Percentiles rank a stretch among this genome's conserved stretches.
Conservation (phyloP, 2,797 vertebrate species). For the Hypotaenidia okinawae region DNA sequence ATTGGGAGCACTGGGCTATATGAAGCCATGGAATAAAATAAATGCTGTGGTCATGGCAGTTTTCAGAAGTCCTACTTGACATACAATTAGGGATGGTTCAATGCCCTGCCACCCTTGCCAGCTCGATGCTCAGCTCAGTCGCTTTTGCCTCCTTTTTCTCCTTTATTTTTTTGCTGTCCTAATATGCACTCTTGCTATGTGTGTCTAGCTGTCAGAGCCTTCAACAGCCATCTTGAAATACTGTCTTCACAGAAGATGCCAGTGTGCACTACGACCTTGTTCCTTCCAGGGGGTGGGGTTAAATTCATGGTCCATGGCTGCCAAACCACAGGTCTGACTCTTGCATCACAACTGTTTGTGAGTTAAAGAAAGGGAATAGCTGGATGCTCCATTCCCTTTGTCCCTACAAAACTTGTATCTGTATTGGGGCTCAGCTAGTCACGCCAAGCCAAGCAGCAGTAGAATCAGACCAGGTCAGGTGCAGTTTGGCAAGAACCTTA, state of each 20-base stretch:
- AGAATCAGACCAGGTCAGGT: not conserved
- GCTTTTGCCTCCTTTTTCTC: not conserved
- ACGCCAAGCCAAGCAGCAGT: not conserved
- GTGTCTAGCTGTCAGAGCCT: not conserved
- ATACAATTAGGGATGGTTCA: not conserved
- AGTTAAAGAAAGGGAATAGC: not conserved
- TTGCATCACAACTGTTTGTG: not conserved
- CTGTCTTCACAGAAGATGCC: fast-evolving
- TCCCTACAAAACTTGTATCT: not conserved
- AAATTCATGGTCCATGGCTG: not conserved
- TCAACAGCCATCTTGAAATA: not conserved
- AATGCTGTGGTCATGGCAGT: not conserved
- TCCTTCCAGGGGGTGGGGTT: not conserved
- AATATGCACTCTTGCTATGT: not conserved
- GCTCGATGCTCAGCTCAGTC: not conserved
- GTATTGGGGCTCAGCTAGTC: not conserved
- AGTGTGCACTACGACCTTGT: fast-evolving
- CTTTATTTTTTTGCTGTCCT: not conserved
- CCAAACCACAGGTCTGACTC: not conserved
- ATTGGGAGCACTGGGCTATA: not conserved
- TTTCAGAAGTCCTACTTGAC: not conserved
- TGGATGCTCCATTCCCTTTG: not conserved
- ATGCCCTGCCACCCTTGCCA: not conserved
- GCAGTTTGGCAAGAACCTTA: not conserved
- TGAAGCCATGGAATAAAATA: not conserved